These are phyloP conservation scores for Romanogobio albipinnatus DNA, from an alignment of 2,113 vertebrate species.

Conservation along the genomic window DNA sequence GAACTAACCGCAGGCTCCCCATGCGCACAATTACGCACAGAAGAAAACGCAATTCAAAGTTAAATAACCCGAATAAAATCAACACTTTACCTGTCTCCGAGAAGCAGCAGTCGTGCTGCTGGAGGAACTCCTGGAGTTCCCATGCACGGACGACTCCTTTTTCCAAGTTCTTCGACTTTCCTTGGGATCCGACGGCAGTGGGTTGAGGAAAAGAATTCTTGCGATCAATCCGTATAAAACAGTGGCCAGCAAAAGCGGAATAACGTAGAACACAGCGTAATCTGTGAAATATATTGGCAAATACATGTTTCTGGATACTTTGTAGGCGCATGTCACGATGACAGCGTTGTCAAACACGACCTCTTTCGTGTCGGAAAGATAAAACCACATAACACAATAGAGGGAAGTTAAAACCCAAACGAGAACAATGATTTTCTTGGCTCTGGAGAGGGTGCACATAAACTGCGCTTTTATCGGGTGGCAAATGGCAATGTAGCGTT, in stretches of 20 bases:
- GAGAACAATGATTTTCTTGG: slow-evolving; percentile 93
- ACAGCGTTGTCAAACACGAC: slow-evolving; percentile 82
- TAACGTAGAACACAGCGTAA: slow-evolving; percentile 91
- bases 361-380: slow-evolving; percentile 87
- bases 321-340: slow-evolving; percentile 88
- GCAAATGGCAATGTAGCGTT: slow-evolving; percentile 97
- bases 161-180: slow-evolving; percentile 84
- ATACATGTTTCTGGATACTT: slow-evolving; percentile 89
- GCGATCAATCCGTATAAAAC: slow-evolving; percentile 94
- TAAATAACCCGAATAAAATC: background rate
- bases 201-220: slow-evolving; percentile 91
- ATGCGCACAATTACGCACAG: background rate
- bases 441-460: slow-evolving; percentile 92
- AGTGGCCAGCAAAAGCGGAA: slow-evolving; percentile 91
- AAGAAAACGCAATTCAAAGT: background rate
- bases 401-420: slow-evolving; percentile 93
- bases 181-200: slow-evolving; percentile 86
- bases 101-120: slow-evolving; percentile 88
- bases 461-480: slow-evolving; percentile 97
- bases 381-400: slow-evolving; percentile 98
- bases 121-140: slow-evolving; percentile 76
- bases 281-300: slow-evolving; percentile 96
- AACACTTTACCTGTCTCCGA: slow-evolving; percentile 89
- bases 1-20: too few relatives aligned
- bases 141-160: slow-evolving; percentile 73